These are phyloP conservation scores for Myopa testacea DNA, from an alignment of 2,888 invertebrate species.

Conservation along the genomic window DNA sequence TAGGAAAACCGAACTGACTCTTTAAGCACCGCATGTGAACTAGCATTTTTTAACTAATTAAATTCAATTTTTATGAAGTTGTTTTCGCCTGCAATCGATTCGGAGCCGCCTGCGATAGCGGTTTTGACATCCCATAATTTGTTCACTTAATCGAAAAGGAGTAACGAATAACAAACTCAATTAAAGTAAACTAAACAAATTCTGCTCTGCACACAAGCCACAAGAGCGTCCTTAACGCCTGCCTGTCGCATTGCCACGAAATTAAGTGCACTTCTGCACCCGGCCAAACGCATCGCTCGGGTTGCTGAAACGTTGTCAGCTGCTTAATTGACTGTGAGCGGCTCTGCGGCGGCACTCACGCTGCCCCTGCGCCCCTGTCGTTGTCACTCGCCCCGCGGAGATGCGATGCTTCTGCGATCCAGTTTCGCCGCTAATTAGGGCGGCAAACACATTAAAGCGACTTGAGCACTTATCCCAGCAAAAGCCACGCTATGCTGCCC, in stretches of 20 bases:
- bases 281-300: background rate
- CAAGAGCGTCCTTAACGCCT: conserved; percentile 4
- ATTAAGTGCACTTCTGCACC: background rate
- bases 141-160: conserved; percentile 7
- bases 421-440: conserved; percentile 4
- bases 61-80: no score
- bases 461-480: no score
- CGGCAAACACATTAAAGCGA: background rate
- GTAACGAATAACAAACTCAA: conserved; percentile 10
- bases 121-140: background rate
- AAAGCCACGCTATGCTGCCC: background rate
- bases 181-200: conserved; percentile 9
- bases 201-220: conserved; percentile 1
- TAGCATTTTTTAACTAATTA: no score
- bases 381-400: background rate
- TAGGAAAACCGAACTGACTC: no score
- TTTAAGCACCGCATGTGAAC: no score
- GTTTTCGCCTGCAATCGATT: no score
- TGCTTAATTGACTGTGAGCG: conserved; percentile 31
- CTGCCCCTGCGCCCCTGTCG: background rate
- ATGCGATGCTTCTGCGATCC: conserved; percentile 1
- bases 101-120: no score
- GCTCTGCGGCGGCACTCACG: background rate
- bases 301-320: background rate
- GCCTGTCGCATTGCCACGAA: background rate